Conservation (phyloP, 23 tunicate genomes). For the Halocynthia aurantium region DNA sequence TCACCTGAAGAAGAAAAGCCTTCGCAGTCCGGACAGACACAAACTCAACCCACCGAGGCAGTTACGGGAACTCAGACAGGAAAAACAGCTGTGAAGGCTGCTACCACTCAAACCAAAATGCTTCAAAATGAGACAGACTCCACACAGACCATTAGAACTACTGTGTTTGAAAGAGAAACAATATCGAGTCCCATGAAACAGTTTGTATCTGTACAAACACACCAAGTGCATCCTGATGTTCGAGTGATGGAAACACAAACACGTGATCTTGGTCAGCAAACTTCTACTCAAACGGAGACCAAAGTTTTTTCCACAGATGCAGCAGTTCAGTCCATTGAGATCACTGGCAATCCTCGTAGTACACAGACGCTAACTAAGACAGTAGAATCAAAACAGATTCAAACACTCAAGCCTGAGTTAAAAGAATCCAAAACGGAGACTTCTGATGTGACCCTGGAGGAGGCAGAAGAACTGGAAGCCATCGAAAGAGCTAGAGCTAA, state of each 20-base stretch:
- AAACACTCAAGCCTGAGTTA: not conserved
- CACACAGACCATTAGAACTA: not conserved
- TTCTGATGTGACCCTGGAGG: not conserved
- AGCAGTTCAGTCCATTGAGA: conserved; percentile 2
- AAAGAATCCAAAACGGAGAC: not conserved
- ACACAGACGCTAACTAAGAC: not conserved
- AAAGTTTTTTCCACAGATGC: not conserved
- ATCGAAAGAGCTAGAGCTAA: not conserved
- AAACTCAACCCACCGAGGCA: conserved; percentile 9
- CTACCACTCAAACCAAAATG: conserved; percentile 2
- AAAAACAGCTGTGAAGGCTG: not conserved
- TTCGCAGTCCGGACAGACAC: not conserved
- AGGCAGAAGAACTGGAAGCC: not conserved
- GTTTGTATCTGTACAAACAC: not conserved
- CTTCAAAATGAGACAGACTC: not conserved
- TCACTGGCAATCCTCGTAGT: not conserved
- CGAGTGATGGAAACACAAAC: conserved; percentile 7
- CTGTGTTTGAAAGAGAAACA: not conserved
- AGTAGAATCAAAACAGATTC: not conserved
- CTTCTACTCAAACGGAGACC: not conserved
- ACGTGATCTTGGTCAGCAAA: not conserved
- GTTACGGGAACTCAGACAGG: conserved; percentile 1
- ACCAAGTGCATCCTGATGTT: not conserved
- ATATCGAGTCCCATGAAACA: not conserved
- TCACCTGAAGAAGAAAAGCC: conserved; percentile 4